Evolutionary conservation across 2,113 vertebrate genomes (phyloP).

Genomic region (Mohoua ochrocephala): DNA sequence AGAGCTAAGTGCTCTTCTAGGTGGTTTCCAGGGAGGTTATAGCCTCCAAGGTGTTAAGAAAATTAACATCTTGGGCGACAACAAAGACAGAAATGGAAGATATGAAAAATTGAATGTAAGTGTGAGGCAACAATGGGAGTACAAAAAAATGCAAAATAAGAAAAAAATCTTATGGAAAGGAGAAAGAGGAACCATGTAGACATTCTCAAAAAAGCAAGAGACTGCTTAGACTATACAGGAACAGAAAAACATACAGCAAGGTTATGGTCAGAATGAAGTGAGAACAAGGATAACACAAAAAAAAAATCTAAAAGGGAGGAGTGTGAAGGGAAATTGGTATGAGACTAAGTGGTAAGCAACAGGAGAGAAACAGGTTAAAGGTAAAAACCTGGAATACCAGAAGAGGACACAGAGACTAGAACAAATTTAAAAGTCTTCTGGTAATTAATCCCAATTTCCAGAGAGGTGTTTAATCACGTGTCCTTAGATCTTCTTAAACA

Average conservation of each 20-base stretch:
- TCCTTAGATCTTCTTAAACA: background rate
- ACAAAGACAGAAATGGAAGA: background rate
- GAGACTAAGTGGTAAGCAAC: background rate
- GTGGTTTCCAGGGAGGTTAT: background rate
- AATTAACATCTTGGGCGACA: background rate
- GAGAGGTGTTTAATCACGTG: background rate
- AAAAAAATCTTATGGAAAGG: background rate
- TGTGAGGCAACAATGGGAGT: background rate
- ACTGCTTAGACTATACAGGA: background rate
- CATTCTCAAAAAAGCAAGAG: background rate
- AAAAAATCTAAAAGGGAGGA: background rate
- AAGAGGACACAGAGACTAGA: background rate
- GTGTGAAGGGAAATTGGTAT: background rate
- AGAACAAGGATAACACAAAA: background rate
- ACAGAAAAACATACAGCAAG: background rate
- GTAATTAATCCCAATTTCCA: background rate
- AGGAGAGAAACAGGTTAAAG: background rate
- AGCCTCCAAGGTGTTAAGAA: background rate
- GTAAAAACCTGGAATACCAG: background rate
- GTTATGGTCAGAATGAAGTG: background rate
- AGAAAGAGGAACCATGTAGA: background rate
- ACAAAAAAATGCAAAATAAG: background rate
- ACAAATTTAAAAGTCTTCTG: background rate
- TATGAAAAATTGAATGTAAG: background rate
- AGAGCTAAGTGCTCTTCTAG: background rate